Evolutionary conservation across 2,797 vertebrate genomes (phyloP).

Genomic region (Halcyon leucocephala): DNA sequence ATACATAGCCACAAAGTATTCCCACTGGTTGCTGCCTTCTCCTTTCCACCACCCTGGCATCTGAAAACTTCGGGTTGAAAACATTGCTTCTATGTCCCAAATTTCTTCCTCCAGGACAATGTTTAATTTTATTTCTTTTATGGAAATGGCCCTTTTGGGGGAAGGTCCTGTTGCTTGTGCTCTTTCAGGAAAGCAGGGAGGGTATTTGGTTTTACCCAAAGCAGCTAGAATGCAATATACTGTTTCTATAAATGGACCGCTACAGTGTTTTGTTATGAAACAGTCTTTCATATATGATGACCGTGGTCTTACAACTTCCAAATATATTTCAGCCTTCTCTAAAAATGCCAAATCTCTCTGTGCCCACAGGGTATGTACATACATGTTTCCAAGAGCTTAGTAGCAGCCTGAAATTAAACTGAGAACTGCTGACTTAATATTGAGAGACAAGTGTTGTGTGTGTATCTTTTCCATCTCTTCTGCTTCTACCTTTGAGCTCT

Average conservation of each 20-base stretch:
- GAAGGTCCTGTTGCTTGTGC: constrained; percentile 58
- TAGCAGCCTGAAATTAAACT: constrained; percentile 49
- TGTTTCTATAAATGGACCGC: constrained; percentile 76
- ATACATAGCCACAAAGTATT: constrained; percentile 4
- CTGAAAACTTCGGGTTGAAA: background rate
- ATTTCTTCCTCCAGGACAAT: background rate
- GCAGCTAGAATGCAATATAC: constrained; percentile 47
- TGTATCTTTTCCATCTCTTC: background rate
- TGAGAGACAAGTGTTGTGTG: constrained; percentile 11
- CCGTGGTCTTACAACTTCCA: constrained; percentile 63
- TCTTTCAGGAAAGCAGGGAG: constrained; percentile 48
- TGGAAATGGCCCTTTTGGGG: constrained; percentile 31
- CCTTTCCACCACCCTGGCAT: background rate
- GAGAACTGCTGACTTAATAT: constrained; percentile 42
- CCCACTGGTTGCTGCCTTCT: background rate
- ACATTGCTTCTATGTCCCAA: background rate
- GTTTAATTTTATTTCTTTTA: constrained; percentile 46
- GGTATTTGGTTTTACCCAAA: constrained; percentile 69
- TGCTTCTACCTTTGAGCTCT: background rate
- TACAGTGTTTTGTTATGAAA: constrained; percentile 76
- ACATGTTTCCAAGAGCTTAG: constrained; percentile 53
- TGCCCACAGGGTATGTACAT: constrained; percentile 35
- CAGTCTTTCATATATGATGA: constrained; percentile 71
- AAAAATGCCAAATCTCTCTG: constrained; percentile 68
- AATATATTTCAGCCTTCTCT: constrained; percentile 69